Conservation (phyloP, 1,140 invertebrate genomes). For the Danaus melanippus region DNA sequence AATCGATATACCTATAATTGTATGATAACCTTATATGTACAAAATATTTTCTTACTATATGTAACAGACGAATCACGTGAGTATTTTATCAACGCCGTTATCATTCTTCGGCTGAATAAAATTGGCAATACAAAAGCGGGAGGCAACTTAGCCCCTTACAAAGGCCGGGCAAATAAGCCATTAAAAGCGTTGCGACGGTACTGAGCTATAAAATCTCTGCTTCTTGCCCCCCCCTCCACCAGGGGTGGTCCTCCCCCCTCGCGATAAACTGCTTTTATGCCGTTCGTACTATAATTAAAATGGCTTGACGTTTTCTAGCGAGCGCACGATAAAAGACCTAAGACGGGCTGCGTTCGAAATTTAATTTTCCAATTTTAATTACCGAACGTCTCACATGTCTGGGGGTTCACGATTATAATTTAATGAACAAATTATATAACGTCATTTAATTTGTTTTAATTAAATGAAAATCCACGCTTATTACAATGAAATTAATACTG, state of each 20-base stretch:
- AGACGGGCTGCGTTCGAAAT: conserved; percentile 34
- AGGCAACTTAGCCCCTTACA: conserved; percentile 42
- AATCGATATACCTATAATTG: no score
- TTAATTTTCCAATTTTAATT: conserved; percentile 36
- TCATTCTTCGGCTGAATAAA: conserved; percentile 57
- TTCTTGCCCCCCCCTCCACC: conserved; percentile 49
- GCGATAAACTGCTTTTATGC: conserved; percentile 65
- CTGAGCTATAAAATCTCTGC: conserved; percentile 66
- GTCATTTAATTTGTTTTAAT: conserved; percentile 7
- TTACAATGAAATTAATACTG: conserved; percentile 1
- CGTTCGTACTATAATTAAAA: conserved; percentile 67
- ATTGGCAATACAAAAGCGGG: conserved; percentile 53
- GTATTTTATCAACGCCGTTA: conserved; percentile 38
- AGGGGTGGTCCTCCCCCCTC: conserved; percentile 24
- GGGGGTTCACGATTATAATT: neutral
- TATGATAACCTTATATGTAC: no score
- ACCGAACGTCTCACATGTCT: conserved; percentile 11
- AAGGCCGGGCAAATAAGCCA: conserved; percentile 67
- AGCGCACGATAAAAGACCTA: conserved; percentile 46
- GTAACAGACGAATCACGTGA: conserved; percentile 3
- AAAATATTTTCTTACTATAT: no score
- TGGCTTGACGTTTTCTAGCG: conserved; percentile 57
- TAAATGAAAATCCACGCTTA: neutral
- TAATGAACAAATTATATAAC: conserved; percentile 1
- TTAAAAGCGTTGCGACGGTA: conserved; percentile 63